Base-by-base conservation (phyloP, 2,113 vertebrate species). In the Chamaea fasciata region DNA sequence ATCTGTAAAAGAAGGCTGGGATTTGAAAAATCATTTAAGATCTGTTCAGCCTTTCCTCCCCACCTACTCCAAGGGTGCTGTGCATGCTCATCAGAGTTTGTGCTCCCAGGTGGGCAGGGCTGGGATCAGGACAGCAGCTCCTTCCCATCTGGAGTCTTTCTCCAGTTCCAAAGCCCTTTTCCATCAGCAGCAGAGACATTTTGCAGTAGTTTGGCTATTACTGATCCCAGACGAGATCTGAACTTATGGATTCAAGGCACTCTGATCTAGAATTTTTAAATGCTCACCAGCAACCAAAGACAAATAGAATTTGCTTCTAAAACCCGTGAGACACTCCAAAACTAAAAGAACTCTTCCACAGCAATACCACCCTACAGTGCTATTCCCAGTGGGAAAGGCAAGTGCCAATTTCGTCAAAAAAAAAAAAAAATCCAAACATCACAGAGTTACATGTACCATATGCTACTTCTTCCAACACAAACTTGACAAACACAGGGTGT, bases 401-500 rank as follows among this genome's bases (percentile, higher is more conserved):
- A 93, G 64, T 0, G 4, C 35, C 68, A 81, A 70, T 74, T 81
- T 35, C 0, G 67, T 69, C 55, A 3, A 68, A 91, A 84, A 74
- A n/a, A 47, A 44, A 41, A 27, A 56, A 33, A 31, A 44, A 4
- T 23, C 52, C 88, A 65, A 71, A 65, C 87, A 68, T 84, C 80
- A 80, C 49, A 30, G 35, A 65, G 35, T 89, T 97, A 93, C 95
- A 92, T 12, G 55, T 17, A 94, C 95, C 96, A 97, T 97, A 97
- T 97, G 96, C 73, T 96, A 9, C 89, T 84, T 17, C 89, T 92
- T 96, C 83, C 92, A 97, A 95, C 83, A 90, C 76, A 92, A 94
- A 92, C 92, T 90, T 56, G 91, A 95, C 83, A 92, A 96, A 94
- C 73, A 78, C 80, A 84, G 89, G 89, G 95, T 94, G 92, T 91